Evolutionary conservation across 2,113 vertebrate species (phyloP).

Genomic region (Bubo blakistoni): DNA sequence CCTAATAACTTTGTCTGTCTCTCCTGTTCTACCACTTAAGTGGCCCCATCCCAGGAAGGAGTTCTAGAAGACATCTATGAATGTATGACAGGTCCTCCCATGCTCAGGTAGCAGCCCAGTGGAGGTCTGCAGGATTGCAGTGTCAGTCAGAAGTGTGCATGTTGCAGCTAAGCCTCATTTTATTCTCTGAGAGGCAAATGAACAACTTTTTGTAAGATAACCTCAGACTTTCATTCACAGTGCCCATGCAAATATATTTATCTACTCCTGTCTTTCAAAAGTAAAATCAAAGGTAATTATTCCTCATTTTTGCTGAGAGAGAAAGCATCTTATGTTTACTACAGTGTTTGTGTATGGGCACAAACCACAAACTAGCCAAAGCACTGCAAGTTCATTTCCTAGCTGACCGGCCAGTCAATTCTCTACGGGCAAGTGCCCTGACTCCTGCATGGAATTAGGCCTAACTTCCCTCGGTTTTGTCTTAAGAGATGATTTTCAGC

Average conservation of each 20-base stretch:
- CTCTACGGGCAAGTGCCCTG: not conserved
- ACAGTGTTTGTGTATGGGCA: not conserved
- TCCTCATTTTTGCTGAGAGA: not conserved
- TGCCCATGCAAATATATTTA: not conserved
- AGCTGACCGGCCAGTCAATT: not conserved
- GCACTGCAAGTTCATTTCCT: not conserved
- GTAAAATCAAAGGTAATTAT: not conserved
- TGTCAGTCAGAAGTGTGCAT: not conserved
- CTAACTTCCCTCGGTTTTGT: not conserved
- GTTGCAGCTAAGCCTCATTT: not conserved
- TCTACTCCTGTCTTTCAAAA: not conserved
- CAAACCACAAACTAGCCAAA: not conserved
- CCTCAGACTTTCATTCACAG: not conserved
- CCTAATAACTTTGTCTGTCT: not conserved
- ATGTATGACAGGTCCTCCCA: not conserved
- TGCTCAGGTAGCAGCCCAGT: not conserved
- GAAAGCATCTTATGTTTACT: not conserved
- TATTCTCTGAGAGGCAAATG: not conserved
- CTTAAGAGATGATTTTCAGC: not conserved
- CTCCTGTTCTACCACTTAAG: not conserved
- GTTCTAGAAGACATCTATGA: not conserved
- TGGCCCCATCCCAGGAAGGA: not conserved
- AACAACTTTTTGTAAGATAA: not conserved
- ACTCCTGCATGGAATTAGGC: not conserved
- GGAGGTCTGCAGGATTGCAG: not conserved